Conservation (phyloP, 2,888 invertebrate genomes). For the Hemaris fuciformis region DNA sequence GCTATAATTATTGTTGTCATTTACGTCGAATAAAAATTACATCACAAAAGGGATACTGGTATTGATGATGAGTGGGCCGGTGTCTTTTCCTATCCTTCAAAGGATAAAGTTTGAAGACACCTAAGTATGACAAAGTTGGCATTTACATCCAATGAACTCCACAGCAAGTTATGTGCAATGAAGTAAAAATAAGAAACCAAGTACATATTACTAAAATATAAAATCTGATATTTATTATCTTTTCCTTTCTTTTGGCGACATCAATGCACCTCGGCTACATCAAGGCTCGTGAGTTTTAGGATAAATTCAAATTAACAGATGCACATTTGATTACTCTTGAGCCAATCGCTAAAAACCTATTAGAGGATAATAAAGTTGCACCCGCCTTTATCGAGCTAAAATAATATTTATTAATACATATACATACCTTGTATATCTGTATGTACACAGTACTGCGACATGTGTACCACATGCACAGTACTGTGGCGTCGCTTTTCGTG, state of each 20-base stretch:
- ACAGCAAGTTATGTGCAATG: no score
- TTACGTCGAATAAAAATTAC: not conserved
- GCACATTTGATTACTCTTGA: not conserved
- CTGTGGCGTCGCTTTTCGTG: not conserved
- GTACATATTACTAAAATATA: no score
- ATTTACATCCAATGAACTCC: not conserved
- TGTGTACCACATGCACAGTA: not conserved
- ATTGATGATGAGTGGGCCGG: not conserved
- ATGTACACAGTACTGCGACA: not conserved
- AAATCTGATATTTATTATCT: no score
- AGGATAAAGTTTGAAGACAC: conserved; percentile 4
- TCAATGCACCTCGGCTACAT: no score
- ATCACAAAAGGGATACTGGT: not conserved
- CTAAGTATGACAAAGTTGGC: not conserved
- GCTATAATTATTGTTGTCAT: not conserved
- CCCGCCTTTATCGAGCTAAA: not conserved
- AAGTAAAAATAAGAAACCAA: no score
- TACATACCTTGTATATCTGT: not conserved
- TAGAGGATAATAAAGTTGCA: not conserved
- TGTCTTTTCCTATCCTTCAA: conserved; percentile 3
- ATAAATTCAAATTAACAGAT: no score
- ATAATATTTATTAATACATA: not conserved
- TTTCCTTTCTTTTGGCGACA: not conserved
- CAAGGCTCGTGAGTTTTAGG: no score
- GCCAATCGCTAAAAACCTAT: not conserved